These are phyloP conservation scores for Megaustenia siamemsis DNA, from an alignment of 2,888 invertebrate species.

Conservation along the genomic window DNA sequence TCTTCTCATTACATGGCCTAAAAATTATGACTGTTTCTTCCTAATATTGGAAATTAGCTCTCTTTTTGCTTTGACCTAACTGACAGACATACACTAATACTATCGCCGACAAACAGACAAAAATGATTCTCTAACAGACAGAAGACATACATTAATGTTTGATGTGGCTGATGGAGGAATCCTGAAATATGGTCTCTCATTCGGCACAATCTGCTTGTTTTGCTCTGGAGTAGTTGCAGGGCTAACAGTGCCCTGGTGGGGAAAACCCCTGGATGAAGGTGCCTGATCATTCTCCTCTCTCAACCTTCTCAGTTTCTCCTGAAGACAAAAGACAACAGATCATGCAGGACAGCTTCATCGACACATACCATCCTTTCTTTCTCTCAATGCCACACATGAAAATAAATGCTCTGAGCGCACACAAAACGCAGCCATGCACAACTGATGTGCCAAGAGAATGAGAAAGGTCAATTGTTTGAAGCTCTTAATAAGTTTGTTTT, in stretches of 20 bases:
- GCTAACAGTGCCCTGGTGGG: background rate
- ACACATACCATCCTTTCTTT: no score
- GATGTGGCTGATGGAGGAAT: conserved; percentile 14
- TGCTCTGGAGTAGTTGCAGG: conserved; percentile 18
- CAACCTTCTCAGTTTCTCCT: conserved; percentile 39
- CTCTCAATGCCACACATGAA: no score
- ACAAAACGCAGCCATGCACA: no score
- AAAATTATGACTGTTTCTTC: no score
- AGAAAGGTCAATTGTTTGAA: no score
- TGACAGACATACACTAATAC: background rate
- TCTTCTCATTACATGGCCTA: no score
- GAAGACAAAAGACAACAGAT: background rate
- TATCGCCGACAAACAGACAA: background rate
- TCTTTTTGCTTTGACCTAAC: no score
- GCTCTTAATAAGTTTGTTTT: no score
- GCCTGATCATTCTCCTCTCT: conserved; percentile 25
- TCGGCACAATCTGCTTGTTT: conserved; percentile 33
- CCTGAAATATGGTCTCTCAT: conserved; percentile 36
- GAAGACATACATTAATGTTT: conserved; percentile 18
- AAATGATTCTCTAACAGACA: background rate
- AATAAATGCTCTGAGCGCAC: no score
- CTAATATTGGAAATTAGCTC: no score
- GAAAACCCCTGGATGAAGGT: background rate
- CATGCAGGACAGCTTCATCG: background rate
- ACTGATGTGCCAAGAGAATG: no score